Conservation (phyloP, 2,888 invertebrate species). For the Mesoligia furuncula region DNA sequence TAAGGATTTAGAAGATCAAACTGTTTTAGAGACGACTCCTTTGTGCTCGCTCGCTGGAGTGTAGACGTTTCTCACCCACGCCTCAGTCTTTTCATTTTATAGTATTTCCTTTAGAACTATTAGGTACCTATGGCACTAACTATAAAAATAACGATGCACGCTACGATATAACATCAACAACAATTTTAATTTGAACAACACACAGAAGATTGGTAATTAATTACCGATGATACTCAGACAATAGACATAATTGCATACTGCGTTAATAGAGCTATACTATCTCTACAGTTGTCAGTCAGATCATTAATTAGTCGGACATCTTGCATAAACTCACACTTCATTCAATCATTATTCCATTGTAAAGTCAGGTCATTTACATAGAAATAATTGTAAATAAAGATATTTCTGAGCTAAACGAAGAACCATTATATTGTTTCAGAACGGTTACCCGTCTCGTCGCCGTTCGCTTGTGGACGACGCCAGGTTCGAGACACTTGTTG, state of each 20-base stretch:
- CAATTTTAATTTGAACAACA: conserved; percentile 2
- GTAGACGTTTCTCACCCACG: conserved; percentile 47
- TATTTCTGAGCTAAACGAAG: conserved; percentile 9
- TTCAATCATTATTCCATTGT: conserved; percentile 18
- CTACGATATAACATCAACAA: neutral
- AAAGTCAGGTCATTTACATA: neutral
- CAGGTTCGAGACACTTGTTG: conserved; percentile 98
- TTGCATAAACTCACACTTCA: conserved; percentile 3
- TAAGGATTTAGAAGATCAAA: conserved; percentile 86
- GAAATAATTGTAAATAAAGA: neutral
- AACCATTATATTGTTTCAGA: conserved; percentile 91
- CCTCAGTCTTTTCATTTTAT: conserved; percentile 30
- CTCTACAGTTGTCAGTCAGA: conserved; percentile 9
- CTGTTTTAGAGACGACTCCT: conserved; percentile 73
- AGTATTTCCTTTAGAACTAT: conserved; percentile 8
- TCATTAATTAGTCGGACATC: neutral
- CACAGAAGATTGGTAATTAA: conserved; percentile 17
- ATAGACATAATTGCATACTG: conserved; percentile 32
- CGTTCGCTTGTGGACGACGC: conserved; percentile 99
- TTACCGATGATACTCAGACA: conserved; percentile 18
- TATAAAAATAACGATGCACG: neutral
- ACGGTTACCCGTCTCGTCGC: conserved; percentile 98
- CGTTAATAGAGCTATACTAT: conserved; percentile 19
- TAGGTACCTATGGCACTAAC: neutral
- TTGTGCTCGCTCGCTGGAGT: conserved; percentile 68